These are phyloP conservation scores for Otus sunia DNA, from an alignment of 2,113 vertebrate genomes.

Conservation along the genomic window DNA sequence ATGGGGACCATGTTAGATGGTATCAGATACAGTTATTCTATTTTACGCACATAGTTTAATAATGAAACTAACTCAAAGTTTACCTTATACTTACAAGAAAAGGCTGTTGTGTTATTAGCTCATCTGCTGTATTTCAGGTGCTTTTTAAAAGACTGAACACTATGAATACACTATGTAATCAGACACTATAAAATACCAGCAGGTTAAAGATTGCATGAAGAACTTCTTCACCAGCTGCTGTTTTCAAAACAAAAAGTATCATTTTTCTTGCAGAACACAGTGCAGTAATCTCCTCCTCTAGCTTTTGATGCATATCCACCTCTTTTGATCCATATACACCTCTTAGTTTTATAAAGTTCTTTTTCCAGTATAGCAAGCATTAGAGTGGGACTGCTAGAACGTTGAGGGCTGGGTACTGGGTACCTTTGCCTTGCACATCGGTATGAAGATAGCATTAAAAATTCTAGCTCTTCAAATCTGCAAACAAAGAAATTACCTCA, in stretches of 20 bases:
- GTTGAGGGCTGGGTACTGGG: neutral
- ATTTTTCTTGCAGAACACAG: neutral
- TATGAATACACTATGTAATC: neutral
- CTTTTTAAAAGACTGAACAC: neutral
- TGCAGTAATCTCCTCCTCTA: neutral
- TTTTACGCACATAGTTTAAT: neutral
- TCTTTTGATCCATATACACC: neutral
- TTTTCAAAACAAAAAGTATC: neutral
- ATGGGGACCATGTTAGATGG: neutral
- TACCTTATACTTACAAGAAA: conserved; percentile 49
- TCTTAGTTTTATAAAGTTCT: neutral
- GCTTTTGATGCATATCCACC: neutral
- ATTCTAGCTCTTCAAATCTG: neutral
- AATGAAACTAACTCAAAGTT: conserved; percentile 34
- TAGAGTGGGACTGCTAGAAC: neutral
- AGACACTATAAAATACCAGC: neutral
- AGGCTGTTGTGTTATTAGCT: neutral
- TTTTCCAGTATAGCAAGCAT: neutral
- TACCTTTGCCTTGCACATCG: neutral
- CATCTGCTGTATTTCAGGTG: neutral
- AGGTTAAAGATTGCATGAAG: neutral
- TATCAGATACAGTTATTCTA: neutral
- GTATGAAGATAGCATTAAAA: neutral
- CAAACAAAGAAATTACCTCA: neutral
- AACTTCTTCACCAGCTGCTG: neutral